Evolutionary conservation across 2,888 invertebrate genomes (phyloP), one percentile per base, ranked within the genome.

Genomic region (Crocallis elinguaria): DNA sequence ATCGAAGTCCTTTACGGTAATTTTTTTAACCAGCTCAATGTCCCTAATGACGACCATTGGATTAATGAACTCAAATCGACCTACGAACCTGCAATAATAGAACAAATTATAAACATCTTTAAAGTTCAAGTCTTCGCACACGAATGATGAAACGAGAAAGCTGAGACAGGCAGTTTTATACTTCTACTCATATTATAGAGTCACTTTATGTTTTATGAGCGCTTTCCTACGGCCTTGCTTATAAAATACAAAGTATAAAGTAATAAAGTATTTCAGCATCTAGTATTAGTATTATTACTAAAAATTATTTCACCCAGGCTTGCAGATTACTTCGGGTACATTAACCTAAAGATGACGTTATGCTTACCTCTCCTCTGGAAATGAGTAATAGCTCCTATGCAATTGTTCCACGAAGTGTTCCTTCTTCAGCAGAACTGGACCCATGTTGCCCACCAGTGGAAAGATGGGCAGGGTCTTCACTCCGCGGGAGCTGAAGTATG

Each of bases 1-100:
- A 54, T 93, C 93, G 35, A 93, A 93, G 62, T 93, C 92, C 57
- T 92, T 93, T 0, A 93, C 80, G 0, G 87, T 71, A 5, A 93
- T 76, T 56, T 83, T 82, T 62, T 93, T 93, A 0, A 93, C 62
- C 8, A 93, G 50, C 4, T 93, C 92, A 0, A 90, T 73, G 66
- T 93, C 93, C 0, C 81, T 80, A 9, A 93, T 57, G 41, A 92
- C 54, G 0, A 90, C 36, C 7, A 82, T 29, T 0, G 92, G 85
- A 0, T 62, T 77, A 0, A 76, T 51, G 21, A 92, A 84, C 62
- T 92, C 91, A 54, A 81, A 92, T 17, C 79, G 64, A 1, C 93
- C 93, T 2, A 81, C 77, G 29, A 92, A 82, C 61, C 93, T 93
- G 57, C 3, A 13, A 29, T 0, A 12, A 2, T 9, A 1, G 12